Evolutionary conservation across 1,140 invertebrate genomes (phyloP).

Genomic region (Coenobita brevimanus): DNA sequence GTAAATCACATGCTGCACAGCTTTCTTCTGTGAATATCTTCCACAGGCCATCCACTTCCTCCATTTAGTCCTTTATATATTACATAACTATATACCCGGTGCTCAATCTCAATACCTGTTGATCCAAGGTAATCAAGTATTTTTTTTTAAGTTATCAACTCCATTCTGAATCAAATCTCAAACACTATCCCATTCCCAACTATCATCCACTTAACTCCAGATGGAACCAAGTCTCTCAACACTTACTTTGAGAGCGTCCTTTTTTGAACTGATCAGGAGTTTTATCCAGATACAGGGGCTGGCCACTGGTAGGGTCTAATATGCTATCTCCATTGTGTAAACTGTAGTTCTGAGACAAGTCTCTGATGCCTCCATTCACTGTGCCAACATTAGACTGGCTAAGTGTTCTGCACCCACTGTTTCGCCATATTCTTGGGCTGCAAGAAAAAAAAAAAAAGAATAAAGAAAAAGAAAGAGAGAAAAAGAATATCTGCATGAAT

Average conservation of each 20-base stretch:
- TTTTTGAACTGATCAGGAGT: slow-evolving; percentile 33
- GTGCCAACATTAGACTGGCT: neutral
- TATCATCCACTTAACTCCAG: no score
- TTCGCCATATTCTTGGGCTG: slow-evolving; percentile 33
- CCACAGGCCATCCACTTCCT: no score
- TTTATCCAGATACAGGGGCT: slow-evolving; percentile 46
- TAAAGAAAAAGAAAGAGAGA: slow-evolving; percentile 11
- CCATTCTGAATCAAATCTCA: no score
- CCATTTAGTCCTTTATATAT: no score
- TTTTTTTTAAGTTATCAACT: no score
- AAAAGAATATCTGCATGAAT: neutral
- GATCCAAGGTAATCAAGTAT: no score
- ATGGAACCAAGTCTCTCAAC: no score
- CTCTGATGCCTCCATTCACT: slow-evolving; percentile 15
- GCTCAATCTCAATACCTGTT: no score
- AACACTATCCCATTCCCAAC: no score
- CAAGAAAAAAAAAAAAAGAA: neutral
- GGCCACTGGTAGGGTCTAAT: neutral
- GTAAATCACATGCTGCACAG: no score
- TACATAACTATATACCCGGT: no score
- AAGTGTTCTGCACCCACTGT: slow-evolving; percentile 7
- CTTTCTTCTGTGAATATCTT: no score
- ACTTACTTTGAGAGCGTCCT: slow-evolving; percentile 53
- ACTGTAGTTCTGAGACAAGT: neutral
- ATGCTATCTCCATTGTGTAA: slow-evolving; percentile 24